Conservation (phyloP, 1,140 invertebrate genomes). For the Zaprionus camerounensis region DNA sequence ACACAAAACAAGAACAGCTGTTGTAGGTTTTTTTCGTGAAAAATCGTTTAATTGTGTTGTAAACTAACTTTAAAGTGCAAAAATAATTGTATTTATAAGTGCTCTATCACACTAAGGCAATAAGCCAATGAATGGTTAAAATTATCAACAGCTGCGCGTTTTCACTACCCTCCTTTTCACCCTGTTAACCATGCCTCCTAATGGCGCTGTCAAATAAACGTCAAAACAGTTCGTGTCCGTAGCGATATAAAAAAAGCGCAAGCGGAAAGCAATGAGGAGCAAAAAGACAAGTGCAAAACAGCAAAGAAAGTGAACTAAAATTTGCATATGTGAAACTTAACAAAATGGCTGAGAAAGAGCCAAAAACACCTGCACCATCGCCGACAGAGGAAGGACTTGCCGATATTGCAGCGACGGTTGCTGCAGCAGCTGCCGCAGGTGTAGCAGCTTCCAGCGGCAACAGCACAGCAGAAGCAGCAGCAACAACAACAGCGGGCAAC, state of each 20-base stretch:
- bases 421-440: constrained; percentile 22
- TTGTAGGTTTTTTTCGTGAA: background rate
- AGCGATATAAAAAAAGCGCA: constrained; percentile 44
- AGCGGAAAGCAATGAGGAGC: constrained; percentile 51
- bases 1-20: constrained; percentile 14
- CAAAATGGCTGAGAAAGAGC: constrained; percentile 68
- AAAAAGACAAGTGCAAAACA: constrained; percentile 19
- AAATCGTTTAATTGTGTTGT: constrained; percentile 2
- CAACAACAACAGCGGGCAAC: constrained; percentile 15
- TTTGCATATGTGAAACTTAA: constrained; percentile 47
- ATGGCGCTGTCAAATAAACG: constrained; percentile 62
- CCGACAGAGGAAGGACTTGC: constrained; percentile 69
- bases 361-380: constrained; percentile 74
- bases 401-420: constrained; percentile 32
- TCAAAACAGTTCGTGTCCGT: constrained; percentile 61
- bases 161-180: background rate
- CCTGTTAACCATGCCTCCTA: background rate
- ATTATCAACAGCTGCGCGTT: constrained; percentile 5
- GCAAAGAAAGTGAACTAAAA: constrained; percentile 9
- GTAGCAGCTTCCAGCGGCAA: constrained; percentile 21
- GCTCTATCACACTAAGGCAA: background rate
- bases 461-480: constrained; percentile 6
- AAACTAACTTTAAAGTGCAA: background rate
- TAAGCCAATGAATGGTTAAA: background rate
- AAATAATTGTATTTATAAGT: background rate